Base-by-base conservation (phyloP, 2,888 invertebrate genomes). In the Pachliopta kotzebuea region DNA sequence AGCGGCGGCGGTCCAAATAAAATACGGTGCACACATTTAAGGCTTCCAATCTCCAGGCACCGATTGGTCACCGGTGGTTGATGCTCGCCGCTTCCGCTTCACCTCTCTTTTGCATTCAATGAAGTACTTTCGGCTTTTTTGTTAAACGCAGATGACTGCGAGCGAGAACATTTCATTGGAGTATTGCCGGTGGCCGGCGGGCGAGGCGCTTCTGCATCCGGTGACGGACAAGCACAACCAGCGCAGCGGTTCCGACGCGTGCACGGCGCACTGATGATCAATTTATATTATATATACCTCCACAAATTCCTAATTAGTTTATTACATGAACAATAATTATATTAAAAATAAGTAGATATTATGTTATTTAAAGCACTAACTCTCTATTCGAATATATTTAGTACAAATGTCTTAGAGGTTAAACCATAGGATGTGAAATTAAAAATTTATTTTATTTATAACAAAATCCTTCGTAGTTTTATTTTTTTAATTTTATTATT, bases 121-220 rank as follows among this genome's bases (percentile, higher is more conserved):
- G 76, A 78, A 80, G 79, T 81, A 82, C 78, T 76, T 78, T 71
- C 65, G 62, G 70, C 75, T 71, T 73, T 76, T 76, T 77, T 74
- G 76, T 74, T 71, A 72, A 75, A 68, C 71, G 45, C 45, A 45
- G n/a, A 4, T 45, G 75, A 78, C 72, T 67, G 72, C 71, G 72
- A 4, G 72, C 71, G 72, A 4, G 37, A 14, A 37, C 14, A 37
- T 37, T 37, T 37, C 37, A 37, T 14, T 37, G 2, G 14, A 14
- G 14, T 37, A 4, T 0, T 11, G 14, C 37, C 14, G 14, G 14
- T 37, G 37, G 69, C 70, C 74, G 73, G 72, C 66, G 72, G 69
- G 68, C 81, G 77, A 79, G 78, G 83, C 78, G 79, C 71, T 65
- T 68, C 67, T 60, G 60, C 23, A 53, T 50, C 31, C 54, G 26